These are phyloP conservation scores for Pitta sordida DNA, from an alignment of 2,113 vertebrate species.

Conservation along the genomic window DNA sequence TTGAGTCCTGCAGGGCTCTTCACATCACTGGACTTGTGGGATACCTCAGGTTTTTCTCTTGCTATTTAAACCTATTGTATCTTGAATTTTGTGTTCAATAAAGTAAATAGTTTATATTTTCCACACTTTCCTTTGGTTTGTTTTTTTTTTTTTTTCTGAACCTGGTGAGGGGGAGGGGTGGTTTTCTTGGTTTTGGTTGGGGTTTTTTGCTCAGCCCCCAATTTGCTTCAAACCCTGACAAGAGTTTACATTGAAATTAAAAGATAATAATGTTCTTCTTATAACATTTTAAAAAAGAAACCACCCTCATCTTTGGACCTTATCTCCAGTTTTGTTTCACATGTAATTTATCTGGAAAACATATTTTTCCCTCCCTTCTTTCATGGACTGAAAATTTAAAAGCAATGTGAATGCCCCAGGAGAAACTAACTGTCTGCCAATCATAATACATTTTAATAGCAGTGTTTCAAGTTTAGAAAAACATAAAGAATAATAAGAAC, in stretches of 20 bases:
- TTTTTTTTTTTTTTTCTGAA: too few species aligned
- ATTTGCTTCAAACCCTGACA: too few species aligned
- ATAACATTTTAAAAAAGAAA: background rate
- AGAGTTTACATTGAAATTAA: background rate
- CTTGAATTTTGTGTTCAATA: too few species aligned
- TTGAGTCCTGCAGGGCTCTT: too few species aligned
- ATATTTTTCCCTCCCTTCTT: background rate
- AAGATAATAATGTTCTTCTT: background rate
- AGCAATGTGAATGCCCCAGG: background rate
- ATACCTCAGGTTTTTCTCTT: too few species aligned
- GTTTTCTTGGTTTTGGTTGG: too few species aligned
- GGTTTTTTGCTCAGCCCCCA: too few species aligned
- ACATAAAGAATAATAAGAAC: background rate
- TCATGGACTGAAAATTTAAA: background rate
- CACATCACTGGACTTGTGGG: too few species aligned
- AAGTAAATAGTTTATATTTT: too few species aligned
- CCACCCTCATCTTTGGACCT: background rate
- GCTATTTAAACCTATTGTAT: too few species aligned
- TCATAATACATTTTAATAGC: background rate
- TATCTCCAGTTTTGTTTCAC: background rate
- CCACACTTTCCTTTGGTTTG: too few species aligned
- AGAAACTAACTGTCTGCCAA: background rate
- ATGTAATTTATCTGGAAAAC: background rate
- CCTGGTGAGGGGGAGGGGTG: too few species aligned
- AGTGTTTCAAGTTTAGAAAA: background rate